Conservation (phyloP, 2,113 vertebrate genomes). For the Parotia lawesii region DNA sequence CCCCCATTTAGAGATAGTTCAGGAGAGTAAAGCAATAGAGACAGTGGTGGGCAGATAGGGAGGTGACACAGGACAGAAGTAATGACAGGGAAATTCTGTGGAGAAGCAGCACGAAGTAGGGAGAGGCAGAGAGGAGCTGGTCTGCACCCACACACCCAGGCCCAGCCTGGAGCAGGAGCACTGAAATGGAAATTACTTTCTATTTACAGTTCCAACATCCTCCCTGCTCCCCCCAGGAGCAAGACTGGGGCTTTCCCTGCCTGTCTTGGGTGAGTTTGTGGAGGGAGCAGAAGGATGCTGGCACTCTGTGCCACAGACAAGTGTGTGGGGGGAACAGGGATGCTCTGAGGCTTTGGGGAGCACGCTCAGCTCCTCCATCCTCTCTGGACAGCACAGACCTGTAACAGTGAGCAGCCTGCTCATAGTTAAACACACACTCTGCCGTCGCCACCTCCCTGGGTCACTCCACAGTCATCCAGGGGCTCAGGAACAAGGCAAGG, state of each 20-base stretch:
- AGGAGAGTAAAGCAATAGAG: not conserved
- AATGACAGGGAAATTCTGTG: not conserved
- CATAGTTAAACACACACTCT: not conserved
- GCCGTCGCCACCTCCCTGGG: too few relatives aligned
- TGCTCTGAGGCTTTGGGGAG: not conserved
- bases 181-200: slow-evolving; percentile 8
- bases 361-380: not conserved
- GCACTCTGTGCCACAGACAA: not conserved
- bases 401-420: fast-evolving
- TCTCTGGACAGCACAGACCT: not conserved
- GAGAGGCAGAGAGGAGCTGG: not conserved
- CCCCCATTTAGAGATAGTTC: not conserved
- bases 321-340: not conserved
- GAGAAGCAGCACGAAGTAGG: not conserved
- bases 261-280: not conserved
- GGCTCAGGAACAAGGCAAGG: not conserved
- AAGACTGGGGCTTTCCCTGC: not conserved
- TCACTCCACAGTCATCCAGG: not conserved
- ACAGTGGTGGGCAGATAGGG: not conserved
- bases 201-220: not conserved
- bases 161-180: not conserved
- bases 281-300: not conserved
- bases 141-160: not conserved
- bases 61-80: not conserved
- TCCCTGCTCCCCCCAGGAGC: not conserved